phyloP scores from a whole-genome alignment of 2,888 invertebrate genomes.

The Mimas tiliae region DNA sequence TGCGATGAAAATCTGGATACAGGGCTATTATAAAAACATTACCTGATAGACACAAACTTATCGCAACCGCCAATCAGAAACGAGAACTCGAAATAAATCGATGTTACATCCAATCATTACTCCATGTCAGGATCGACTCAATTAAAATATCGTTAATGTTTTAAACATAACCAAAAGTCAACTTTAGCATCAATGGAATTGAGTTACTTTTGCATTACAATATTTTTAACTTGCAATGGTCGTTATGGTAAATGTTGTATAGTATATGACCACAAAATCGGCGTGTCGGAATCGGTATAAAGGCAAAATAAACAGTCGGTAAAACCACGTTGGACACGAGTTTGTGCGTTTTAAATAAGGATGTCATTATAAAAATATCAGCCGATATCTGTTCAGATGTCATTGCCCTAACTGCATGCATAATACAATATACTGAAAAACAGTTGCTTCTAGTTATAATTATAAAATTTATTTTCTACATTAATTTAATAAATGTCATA shows the following conservation, averaged over 20 bases:
- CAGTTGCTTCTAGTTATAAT: background rate
- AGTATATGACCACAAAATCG: constrained; percentile 83
- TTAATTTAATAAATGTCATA: too few species aligned
- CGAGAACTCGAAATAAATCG: constrained; percentile 84
- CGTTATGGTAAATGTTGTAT: constrained; percentile 82
- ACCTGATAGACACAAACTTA: constrained; percentile 80
- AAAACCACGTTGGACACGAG: constrained; percentile 63
- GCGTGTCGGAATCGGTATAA: constrained; percentile 81
- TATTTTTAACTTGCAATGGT: constrained; percentile 73
- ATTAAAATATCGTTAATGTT: constrained; percentile 84
- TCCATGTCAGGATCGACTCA: constrained; percentile 83
- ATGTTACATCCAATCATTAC: constrained; percentile 84
- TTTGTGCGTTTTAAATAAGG: constrained; percentile 56
- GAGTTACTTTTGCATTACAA: constrained; percentile 52
- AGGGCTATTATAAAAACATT: constrained; percentile 78
- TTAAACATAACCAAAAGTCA: constrained; percentile 58
- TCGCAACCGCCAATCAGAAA: constrained; percentile 83
- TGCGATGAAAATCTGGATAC: constrained; percentile 60
- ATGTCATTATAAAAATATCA: constrained; percentile 70
- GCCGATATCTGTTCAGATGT: constrained; percentile 29
- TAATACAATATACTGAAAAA: too few species aligned
- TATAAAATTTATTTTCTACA: too few species aligned
- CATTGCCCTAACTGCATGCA: background rate
- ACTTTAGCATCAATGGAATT: constrained; percentile 56
- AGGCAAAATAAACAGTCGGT: constrained; percentile 81